phyloP scores from a whole-genome alignment of 2,888 invertebrate genomes.

The Cyclophora albipunctata region DNA sequence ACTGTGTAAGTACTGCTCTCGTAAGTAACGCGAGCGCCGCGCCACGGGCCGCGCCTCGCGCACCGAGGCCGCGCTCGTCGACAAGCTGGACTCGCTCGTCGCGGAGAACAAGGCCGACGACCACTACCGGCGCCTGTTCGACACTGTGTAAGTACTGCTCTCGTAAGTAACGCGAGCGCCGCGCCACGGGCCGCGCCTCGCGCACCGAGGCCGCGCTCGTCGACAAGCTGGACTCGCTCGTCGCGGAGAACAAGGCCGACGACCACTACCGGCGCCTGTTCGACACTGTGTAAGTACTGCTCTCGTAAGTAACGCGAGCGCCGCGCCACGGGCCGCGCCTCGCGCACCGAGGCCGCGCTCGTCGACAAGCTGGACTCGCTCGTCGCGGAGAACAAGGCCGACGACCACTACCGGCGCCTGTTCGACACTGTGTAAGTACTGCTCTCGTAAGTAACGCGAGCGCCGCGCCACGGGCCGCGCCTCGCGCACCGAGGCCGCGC shows the following conservation, averaged over 20 bases:
- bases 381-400: constrained; percentile 95
- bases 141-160: constrained; percentile 88
- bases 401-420: constrained; percentile 93
- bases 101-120: constrained; percentile 96
- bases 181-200: constrained; percentile 88
- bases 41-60: constrained; percentile 90
- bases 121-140: constrained; percentile 93
- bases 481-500: constrained; percentile 91
- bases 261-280: constrained; percentile 95
- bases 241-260: constrained; percentile 95
- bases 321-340: constrained; percentile 86
- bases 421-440: constrained; percentile 95
- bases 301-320: constrained; percentile 83
- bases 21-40: constrained; percentile 74
- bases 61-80: constrained; percentile 95
- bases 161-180: constrained; percentile 84
- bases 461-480: constrained; percentile 88
- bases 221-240: constrained; percentile 93
- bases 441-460: constrained; percentile 78
- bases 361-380: constrained; percentile 95
- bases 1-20: constrained; percentile 86
- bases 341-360: constrained; percentile 92
- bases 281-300: constrained; percentile 90
- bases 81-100: constrained; percentile 93
- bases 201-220: constrained; percentile 95